phyloP scores from a whole-genome alignment of 2,113 vertebrate species.

The Phyllostomus hastatus region DNA sequence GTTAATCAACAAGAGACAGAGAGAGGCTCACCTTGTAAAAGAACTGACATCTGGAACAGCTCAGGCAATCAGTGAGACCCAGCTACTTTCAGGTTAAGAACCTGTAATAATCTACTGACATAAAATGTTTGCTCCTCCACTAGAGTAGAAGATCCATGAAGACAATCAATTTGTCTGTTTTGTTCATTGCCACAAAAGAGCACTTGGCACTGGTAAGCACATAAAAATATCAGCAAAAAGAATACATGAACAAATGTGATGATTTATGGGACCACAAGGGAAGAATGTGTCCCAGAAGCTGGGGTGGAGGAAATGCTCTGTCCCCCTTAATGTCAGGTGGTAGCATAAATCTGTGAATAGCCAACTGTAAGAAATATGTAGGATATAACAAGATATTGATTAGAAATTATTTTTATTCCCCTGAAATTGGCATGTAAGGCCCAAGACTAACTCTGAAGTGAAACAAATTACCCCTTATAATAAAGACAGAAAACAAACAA shows the following conservation, averaged over 20 bases:
- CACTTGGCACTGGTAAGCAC: neutral
- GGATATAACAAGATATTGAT: neutral
- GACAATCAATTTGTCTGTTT: neutral
- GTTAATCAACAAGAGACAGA: neutral
- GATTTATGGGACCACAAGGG: neutral
- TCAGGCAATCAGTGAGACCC: neutral
- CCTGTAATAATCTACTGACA: neutral
- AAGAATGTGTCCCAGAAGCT: neutral
- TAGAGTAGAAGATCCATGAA: neutral
- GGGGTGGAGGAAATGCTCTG: neutral
- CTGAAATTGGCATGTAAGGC: neutral
- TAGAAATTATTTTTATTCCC: neutral
- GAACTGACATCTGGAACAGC: neutral
- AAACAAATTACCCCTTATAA: neutral
- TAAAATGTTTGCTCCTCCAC: neutral
- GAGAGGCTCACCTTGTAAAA: neutral
- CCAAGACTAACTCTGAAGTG: neutral
- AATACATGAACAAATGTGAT: neutral
- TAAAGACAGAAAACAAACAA: neutral
- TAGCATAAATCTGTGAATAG: neutral
- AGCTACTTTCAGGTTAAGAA: neutral
- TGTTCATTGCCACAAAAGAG: neutral
- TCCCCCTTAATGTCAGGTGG: neutral
- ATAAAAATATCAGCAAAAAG: neutral
- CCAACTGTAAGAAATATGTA: neutral